A percentile compares a stretch with the other conserved stretches of the same genome.
phyloP scores from a whole-genome alignment of 2,888 invertebrate species.

The Belgica antarctica region DNA sequence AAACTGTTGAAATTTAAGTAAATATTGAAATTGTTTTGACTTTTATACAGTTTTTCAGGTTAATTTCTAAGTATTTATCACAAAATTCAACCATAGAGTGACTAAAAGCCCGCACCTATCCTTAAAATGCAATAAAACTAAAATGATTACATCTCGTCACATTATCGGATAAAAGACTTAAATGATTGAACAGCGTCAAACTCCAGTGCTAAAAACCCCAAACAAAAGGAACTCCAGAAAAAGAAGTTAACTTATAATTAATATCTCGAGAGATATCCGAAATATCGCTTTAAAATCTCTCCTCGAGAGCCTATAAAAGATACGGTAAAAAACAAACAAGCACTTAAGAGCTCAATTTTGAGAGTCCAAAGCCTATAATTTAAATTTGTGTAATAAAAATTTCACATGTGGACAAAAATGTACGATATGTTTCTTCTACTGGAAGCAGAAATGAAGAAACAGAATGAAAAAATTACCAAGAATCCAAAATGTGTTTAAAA shows the following conservation, averaged over 20 bases:
- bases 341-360: neutral
- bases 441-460: too few relatives aligned
- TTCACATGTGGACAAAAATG: constrained; percentile 22
- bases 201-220: too few relatives aligned
- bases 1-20: too few relatives aligned
- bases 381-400: constrained; percentile 9
- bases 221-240: too few relatives aligned
- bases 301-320: neutral
- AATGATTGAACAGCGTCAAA: constrained; percentile 1
- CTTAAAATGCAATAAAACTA: too few relatives aligned
- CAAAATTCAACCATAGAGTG: too few relatives aligned
- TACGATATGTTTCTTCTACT: neutral
- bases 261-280: neutral
- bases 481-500: constrained; percentile 14
- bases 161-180: neutral
- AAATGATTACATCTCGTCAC: too few relatives aligned
- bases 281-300: constrained; percentile 3
- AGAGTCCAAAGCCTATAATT: neutral
- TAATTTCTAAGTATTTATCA: too few relatives aligned
- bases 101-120: too few relatives aligned
- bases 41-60: too few relatives aligned
- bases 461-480: constrained; percentile 15
- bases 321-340: constrained; percentile 15
- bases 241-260: neutral
- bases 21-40: too few relatives aligned